These are phyloP conservation scores for Panagrolaimus sp. DNA, from an alignment of 1,140 invertebrate genomes.

Conservation along the genomic window DNA sequence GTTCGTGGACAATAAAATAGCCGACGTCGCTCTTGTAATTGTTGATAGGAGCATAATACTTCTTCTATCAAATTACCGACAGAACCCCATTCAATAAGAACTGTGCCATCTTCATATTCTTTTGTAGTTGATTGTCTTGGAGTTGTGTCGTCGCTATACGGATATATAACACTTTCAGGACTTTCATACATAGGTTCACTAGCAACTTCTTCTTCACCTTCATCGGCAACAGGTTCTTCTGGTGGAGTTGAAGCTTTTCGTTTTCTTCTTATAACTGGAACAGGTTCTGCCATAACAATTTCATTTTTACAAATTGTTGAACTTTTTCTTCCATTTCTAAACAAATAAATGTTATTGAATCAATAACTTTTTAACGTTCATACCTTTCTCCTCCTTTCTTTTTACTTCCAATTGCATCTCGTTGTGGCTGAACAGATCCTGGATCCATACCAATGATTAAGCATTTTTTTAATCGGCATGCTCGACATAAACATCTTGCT, in stretches of 20 bases:
- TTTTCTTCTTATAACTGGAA: too few species aligned
- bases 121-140: not conserved
- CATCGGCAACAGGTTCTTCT: too few species aligned
- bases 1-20: slow-evolving; percentile 9
- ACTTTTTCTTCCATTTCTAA: too few species aligned
- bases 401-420: slow-evolving; percentile 10
- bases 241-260: too few species aligned
- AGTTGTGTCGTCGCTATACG: not conserved
- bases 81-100: not conserved
- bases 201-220: too few species aligned
- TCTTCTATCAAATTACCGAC: slow-evolving; percentile 16
- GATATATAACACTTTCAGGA: not conserved
- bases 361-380: too few species aligned
- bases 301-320: too few species aligned
- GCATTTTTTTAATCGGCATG: slow-evolving; percentile 61
- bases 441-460: slow-evolving; percentile 64
- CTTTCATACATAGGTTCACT: too few species aligned
- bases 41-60: slow-evolving; percentile 12
- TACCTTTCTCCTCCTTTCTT: not conserved
- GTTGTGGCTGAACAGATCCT: slow-evolving; percentile 38
- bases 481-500: slow-evolving; percentile 30
- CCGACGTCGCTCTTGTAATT: slow-evolving; percentile 18
- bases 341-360: too few species aligned
- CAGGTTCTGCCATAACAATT: too few species aligned
- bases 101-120: not conserved